Percentiles rank a stretch among this genome's conserved stretches.
These are phyloP conservation scores for Gymnopithys bicolor DNA, from an alignment of 2,797 vertebrate genomes.

Conservation along the genomic window DNA sequence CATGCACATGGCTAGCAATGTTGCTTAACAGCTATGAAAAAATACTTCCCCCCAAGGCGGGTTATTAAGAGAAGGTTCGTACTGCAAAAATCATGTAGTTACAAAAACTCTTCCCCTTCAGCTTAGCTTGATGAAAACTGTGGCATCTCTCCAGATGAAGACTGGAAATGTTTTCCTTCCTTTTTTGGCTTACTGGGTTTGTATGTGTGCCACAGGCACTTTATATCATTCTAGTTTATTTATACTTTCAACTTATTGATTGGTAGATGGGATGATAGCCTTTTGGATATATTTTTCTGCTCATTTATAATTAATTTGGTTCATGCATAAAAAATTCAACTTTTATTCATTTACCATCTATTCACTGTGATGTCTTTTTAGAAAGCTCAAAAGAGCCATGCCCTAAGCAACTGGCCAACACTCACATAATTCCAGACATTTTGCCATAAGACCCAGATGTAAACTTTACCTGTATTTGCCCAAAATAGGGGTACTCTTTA, in stretches of 20 bases:
- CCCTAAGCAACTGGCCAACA: not conserved
- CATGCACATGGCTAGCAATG: not conserved
- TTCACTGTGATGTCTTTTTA: not conserved
- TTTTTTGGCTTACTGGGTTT: conserved; percentile 48
- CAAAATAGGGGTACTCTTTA: not conserved
- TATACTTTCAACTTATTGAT: conserved; percentile 48
- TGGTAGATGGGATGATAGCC: conserved; percentile 23
- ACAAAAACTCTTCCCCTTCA: conserved; percentile 40
- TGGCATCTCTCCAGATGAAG: conserved; percentile 47
- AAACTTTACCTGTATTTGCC: not conserved
- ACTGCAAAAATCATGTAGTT: conserved; percentile 10
- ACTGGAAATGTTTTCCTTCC: conserved; percentile 50
- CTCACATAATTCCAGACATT: accelerated
- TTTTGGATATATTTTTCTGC: conserved; percentile 31
- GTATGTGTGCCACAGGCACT: conserved; percentile 18
- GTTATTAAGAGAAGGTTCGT: not conserved
- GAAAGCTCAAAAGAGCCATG: not conserved
- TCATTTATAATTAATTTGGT: conserved; percentile 62
- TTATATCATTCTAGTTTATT: conserved; percentile 32
- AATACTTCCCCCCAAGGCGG: not conserved
- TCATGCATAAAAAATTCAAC: not conserved
- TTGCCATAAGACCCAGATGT: not conserved
- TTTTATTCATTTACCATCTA: conserved; percentile 30
- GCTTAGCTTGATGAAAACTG: conserved; percentile 47
- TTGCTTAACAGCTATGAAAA: not conserved